phyloP scores from a whole-genome alignment of 2,797 vertebrate genomes.

The Rhodeus uyekii region DNA sequence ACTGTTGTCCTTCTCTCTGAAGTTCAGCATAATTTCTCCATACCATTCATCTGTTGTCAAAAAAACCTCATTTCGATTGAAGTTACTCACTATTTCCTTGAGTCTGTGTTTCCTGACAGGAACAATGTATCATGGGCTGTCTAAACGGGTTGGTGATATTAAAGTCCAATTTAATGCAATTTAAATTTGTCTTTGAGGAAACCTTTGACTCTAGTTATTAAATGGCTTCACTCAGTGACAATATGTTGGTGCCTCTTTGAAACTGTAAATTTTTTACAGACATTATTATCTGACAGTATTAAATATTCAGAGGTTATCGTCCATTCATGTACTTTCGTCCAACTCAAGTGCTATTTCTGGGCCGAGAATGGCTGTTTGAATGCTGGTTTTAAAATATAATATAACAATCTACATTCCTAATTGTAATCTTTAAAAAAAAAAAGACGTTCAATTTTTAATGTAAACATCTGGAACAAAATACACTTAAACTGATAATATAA shows the following conservation, averaged over 20 bases:
- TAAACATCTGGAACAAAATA: neutral
- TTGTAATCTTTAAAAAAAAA: neutral
- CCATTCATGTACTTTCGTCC: too few species aligned
- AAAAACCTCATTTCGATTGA: too few species aligned
- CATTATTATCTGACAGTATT: slow-evolving; percentile 2
- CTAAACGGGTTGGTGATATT: slow-evolving; percentile 34
- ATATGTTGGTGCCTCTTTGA: neutral
- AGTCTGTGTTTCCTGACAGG: too few species aligned
- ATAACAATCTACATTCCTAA: neutral
- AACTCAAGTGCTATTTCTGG: neutral
- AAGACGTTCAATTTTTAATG: too few species aligned
- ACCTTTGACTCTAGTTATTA: slow-evolving; percentile 7
- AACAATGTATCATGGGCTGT: slow-evolving; percentile 42
- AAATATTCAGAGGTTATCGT: too few species aligned
- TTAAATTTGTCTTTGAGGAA: slow-evolving; percentile 31
- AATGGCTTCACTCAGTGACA: neutral
- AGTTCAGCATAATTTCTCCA: too few species aligned
- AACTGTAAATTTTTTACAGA: neutral
- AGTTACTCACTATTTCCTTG: too few species aligned
- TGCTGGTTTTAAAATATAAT: neutral
- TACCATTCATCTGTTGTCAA: too few species aligned
- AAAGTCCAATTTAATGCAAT: slow-evolving; percentile 44
- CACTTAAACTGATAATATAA: neutral
- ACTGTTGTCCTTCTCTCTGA: too few species aligned
- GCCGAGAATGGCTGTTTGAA: neutral